phyloP scores from a whole-genome alignment of 2,888 invertebrate species.

The Romanomermis culicivorax region DNA sequence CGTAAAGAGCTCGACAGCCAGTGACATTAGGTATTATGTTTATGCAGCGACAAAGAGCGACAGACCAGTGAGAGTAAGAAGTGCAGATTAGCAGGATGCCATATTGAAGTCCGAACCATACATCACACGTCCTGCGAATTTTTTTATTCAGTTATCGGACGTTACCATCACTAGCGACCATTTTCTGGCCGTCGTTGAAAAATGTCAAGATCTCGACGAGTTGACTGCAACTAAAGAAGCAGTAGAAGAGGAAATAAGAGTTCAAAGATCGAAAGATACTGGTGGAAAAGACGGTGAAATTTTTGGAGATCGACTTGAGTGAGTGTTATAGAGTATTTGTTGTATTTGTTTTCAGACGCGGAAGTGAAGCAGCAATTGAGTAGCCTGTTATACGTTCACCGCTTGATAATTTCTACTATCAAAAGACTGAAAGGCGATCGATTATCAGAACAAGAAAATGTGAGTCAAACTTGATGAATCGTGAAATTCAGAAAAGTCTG shows the following conservation, averaged over 20 bases:
- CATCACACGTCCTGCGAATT: too few species aligned
- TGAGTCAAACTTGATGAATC: too few species aligned
- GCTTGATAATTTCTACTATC: slow-evolving; percentile 47
- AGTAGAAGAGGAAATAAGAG: slow-evolving; percentile 53
- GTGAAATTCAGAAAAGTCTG: too few species aligned
- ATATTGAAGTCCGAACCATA: too few species aligned
- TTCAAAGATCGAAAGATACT: slow-evolving; percentile 53
- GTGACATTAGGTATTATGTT: too few species aligned
- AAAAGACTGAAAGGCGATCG: slow-evolving; percentile 14
- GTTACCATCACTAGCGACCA: slow-evolving; percentile 54
- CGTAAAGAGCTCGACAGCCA: too few species aligned
- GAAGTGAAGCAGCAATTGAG: slow-evolving; percentile 63
- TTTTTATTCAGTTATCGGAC: slow-evolving; percentile 50
- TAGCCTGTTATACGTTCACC: slow-evolving; percentile 55
- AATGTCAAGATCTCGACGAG: slow-evolving; percentile 58
- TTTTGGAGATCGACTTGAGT: neutral
- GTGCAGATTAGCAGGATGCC: too few species aligned
- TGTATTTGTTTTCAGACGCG: slow-evolving; percentile 36
- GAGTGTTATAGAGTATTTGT: neutral
- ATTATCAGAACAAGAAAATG: neutral
- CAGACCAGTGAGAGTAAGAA: too few species aligned
- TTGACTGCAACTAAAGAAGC: slow-evolving; percentile 55
- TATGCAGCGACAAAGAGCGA: too few species aligned
- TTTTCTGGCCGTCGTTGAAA: slow-evolving; percentile 57
- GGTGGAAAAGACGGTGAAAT: slow-evolving; percentile 49